A percentile compares a stretch with the other conserved stretches of the same genome.
Evolutionary conservation across 2,888 invertebrate genomes (phyloP).

Genomic region (Microplitis deprimator): DNA sequence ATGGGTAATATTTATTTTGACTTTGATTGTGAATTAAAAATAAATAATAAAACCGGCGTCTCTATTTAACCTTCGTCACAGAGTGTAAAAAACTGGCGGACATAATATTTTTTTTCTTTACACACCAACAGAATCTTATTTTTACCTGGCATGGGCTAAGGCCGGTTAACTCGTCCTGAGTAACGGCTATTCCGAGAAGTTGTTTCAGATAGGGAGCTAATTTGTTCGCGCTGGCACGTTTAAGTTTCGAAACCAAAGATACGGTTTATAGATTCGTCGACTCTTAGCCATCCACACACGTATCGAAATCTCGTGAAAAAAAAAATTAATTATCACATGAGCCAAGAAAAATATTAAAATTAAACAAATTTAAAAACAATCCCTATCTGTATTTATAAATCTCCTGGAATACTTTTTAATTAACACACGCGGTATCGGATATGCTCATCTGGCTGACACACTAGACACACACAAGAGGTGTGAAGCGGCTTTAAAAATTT

Average conservation of each 20-base stretch:
- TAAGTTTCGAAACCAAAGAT: constrained; percentile 26
- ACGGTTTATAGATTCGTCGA: constrained; percentile 21
- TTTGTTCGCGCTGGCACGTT: constrained; percentile 63
- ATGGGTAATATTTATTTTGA: too few relatives aligned
- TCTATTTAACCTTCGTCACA: neutral
- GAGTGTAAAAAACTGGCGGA: neutral
- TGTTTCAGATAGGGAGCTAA: constrained; percentile 70
- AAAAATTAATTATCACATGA: constrained; percentile 14
- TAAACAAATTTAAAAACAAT: neutral
- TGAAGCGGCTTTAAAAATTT: neutral
- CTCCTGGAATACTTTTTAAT: constrained; percentile 16
- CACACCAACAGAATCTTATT: constrained; percentile 38
- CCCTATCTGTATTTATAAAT: constrained; percentile 3
- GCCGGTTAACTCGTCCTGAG: constrained; percentile 57
- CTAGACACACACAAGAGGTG: neutral
- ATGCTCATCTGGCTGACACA: neutral
- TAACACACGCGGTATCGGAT: constrained; percentile 2
- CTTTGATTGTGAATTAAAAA: too few relatives aligned
- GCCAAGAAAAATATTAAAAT: constrained; percentile 7
- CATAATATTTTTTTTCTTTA: constrained; percentile 44
- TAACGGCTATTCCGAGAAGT: constrained; percentile 70
- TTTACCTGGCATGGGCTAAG: constrained; percentile 21
- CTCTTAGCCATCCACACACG: neutral
- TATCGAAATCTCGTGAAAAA: constrained; percentile 16
- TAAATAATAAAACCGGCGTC: neutral